Conservation (phyloP, 2,888 invertebrate species). For the Strigamia transsilvanica region DNA sequence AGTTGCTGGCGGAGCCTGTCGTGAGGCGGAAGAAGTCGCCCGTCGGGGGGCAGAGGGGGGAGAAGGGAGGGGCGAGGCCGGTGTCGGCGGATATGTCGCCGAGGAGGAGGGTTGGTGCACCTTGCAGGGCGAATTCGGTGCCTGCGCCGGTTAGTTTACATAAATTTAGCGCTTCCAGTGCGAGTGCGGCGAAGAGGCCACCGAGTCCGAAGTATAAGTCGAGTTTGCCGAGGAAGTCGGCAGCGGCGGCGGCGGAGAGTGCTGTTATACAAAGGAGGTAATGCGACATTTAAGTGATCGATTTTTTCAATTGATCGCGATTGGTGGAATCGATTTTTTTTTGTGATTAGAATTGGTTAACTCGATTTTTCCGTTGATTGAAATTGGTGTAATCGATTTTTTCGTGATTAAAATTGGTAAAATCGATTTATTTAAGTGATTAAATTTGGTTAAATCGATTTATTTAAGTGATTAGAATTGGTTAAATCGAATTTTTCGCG, state of each 20-base stretch:
- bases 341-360: too few relatives aligned
- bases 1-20: not conserved
- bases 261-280: constrained; percentile 16
- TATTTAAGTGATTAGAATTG: too few relatives aligned
- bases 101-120: not conserved
- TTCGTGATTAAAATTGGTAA: too few relatives aligned
- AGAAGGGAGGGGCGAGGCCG: not conserved
- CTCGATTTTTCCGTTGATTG: too few relatives aligned
- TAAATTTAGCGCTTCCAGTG: constrained; percentile 21
- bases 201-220: not conserved
- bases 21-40: not conserved
- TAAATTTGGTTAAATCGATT: too few relatives aligned
- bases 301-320: too few relatives aligned
- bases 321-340: too few relatives aligned
- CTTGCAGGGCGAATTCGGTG: not conserved
- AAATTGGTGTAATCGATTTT: too few relatives aligned
- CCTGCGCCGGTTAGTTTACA: not conserved
- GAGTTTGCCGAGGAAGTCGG: not conserved
- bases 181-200: not conserved
- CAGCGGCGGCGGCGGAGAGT: not conserved
- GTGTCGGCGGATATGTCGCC: not conserved
- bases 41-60: not conserved
- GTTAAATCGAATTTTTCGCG: too few relatives aligned
- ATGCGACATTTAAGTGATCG: too few relatives aligned
- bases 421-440: too few relatives aligned